phyloP scores from a whole-genome alignment of 2,113 vertebrate species.

The Bubalus kerabau region DNA sequence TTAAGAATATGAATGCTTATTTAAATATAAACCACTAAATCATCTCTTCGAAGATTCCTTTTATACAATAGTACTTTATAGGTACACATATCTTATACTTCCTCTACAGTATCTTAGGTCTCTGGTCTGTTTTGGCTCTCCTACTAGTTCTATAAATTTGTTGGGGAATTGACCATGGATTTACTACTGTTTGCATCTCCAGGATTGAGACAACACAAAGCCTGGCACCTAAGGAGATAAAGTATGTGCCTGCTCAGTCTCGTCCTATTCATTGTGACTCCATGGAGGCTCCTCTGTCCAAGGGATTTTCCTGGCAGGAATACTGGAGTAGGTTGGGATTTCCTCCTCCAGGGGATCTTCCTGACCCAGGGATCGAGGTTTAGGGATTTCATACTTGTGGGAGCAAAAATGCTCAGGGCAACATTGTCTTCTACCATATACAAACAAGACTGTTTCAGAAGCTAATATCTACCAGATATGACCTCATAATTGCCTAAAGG shows the following conservation, averaged over 20 bases:
- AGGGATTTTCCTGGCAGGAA: neutral
- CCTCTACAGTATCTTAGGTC: neutral
- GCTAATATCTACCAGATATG: neutral
- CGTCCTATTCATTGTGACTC: neutral
- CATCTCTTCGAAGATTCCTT: neutral
- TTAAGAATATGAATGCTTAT: neutral
- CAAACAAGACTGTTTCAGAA: neutral
- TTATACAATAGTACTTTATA: neutral
- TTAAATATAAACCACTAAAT: neutral
- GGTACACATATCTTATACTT: neutral
- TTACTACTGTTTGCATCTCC: neutral
- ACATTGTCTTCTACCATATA: neutral
- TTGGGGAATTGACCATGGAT: neutral
- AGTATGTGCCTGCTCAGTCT: neutral
- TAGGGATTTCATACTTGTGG: neutral
- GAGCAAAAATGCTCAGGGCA: neutral
- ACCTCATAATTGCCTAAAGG: neutral
- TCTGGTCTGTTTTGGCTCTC: neutral
- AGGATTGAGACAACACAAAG: neutral
- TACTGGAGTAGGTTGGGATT: neutral
- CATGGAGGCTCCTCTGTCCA: neutral
- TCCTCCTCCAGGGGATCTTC: neutral
- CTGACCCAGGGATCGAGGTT: neutral
- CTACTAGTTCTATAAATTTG: neutral
- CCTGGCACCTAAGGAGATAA: neutral